Evolutionary conservation across 2,888 invertebrate species (phyloP).

Genomic region (Mycogona germanica): DNA sequence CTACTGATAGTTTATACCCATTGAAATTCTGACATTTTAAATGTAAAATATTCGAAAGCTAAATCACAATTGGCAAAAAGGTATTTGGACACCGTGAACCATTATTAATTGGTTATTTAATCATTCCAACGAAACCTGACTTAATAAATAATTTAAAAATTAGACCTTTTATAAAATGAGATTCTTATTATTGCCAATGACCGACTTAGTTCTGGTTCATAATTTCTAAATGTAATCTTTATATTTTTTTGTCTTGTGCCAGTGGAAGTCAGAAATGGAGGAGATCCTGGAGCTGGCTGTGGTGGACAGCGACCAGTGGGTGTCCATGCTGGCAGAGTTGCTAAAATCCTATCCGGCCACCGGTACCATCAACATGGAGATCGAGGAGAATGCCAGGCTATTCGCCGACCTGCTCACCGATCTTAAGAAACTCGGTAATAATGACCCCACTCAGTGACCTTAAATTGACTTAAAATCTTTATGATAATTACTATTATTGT

Average conservation of each 20-base stretch:
- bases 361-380: conserved; percentile 79
- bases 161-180: no score
- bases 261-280: conserved; percentile 90
- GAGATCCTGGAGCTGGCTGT: conserved; percentile 89
- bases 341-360: conserved; percentile 85
- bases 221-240: no score
- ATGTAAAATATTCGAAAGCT: no score
- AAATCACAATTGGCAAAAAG: no score
- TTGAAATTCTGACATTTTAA: no score
- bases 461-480: not conserved
- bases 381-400: conserved; percentile 80
- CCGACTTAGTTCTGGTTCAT: no score
- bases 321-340: conserved; percentile 90
- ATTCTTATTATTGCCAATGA: no score
- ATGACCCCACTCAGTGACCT: not conserved
- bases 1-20: no score
- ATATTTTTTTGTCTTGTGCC: conserved; percentile 30
- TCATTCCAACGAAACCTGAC: no score
- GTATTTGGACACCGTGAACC: no score
- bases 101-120: no score
- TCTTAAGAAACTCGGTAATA: conserved; percentile 51
- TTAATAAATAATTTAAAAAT: no score
- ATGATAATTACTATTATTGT: conserved; percentile 1
- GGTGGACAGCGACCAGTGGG: conserved; percentile 91
- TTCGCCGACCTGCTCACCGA: conserved; percentile 82